Evolutionary conservation across 2,113 vertebrate genomes (phyloP).

Genomic region (Globicephala melas): DNA sequence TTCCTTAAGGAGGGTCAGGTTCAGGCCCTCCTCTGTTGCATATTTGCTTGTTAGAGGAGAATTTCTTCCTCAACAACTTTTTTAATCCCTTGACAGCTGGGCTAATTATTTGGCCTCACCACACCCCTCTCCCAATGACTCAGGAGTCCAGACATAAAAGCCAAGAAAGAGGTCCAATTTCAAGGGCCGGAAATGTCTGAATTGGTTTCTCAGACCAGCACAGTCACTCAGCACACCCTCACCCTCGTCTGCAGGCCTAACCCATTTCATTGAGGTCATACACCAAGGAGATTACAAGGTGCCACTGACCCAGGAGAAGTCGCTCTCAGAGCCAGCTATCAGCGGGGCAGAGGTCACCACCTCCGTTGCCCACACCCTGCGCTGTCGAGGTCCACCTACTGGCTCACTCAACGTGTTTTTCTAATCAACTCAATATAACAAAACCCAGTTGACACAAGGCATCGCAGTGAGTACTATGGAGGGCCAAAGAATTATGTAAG

Average conservation of each 20-base stretch:
- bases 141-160: background rate
- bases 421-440: background rate
- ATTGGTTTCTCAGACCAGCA: background rate
- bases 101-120: background rate
- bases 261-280: background rate
- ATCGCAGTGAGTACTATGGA: background rate
- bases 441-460: background rate
- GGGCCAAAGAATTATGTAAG: background rate
- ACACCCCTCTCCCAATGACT: conserved; percentile 21
- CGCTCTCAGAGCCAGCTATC: background rate
- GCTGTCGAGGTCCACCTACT: background rate
- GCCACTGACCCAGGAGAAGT: background rate
- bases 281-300: background rate
- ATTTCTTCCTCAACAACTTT: conserved; percentile 33
- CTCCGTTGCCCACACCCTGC: background rate
- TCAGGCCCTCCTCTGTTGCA: background rate
- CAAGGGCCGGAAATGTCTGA: background rate
- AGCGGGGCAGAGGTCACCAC: background rate
- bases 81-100: background rate
- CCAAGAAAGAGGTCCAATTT: background rate
- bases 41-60: background rate
- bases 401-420: background rate
- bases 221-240: background rate
- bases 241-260: background rate
- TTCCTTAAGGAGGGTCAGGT: background rate